These are phyloP conservation scores for Melospiza melodia DNA, from an alignment of 2,113 vertebrate species.

Conservation along the genomic window DNA sequence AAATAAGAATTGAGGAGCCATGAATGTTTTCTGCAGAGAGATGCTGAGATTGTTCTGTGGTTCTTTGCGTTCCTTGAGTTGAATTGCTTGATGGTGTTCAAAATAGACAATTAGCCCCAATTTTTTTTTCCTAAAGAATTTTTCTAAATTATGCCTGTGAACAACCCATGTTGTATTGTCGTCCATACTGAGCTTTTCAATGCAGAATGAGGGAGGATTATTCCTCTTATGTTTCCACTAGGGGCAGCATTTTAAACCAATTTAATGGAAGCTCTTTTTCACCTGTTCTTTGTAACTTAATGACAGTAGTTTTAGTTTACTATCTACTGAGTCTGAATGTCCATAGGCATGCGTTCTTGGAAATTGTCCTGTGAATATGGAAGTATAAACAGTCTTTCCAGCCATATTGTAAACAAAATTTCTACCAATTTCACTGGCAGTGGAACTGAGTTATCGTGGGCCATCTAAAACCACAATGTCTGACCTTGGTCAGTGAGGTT, in stretches of 20 bases:
- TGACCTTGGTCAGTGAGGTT: neutral
- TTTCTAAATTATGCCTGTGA: neutral
- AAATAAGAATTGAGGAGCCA: neutral
- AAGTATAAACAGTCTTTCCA: neutral
- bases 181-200: neutral
- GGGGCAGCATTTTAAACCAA: neutral
- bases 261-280: neutral
- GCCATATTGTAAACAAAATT: neutral
- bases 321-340: neutral
- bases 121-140: neutral
- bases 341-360: neutral
- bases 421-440: neutral
- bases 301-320: neutral
- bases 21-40: neutral
- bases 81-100: neutral
- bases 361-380: neutral
- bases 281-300: neutral
- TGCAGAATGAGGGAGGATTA: neutral
- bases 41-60: neutral
- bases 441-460: neutral
- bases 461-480: neutral
- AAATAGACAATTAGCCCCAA: neutral
- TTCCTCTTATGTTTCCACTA: neutral
- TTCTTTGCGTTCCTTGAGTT: neutral
- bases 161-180: neutral